Evolutionary conservation across 2,888 invertebrate species (phyloP), one percentile per base, ranked within the genome.

Genomic region (Bombyx huttoni): DNA sequence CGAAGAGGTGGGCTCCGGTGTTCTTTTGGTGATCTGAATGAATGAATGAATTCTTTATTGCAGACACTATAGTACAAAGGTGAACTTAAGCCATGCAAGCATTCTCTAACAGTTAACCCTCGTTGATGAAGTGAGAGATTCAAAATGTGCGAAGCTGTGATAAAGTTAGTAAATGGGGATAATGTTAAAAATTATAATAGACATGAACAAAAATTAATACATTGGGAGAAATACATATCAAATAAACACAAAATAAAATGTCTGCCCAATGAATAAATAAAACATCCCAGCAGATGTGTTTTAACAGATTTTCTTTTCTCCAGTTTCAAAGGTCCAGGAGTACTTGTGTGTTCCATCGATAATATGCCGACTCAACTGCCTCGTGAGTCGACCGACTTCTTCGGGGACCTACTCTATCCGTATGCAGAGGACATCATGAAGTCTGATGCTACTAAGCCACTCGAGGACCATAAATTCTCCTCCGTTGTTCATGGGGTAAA

Each of bases 311-410:
- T 68, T 62, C 46, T 53, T 56, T 8, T 54, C 51, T 58, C 48
- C 67, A 95, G 96, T 78, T 98, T 98, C 82, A 96, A 95, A 78
- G 98, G 98, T 0, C 95, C 97, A 0, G 99, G 99, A 14, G 98
- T 99, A 1, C 84, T 99, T 51, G 98, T 99, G n/a, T 99, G 99
- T 75, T 98, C 98, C 13, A 99, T 99, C 62, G 99, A 99, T 82
- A 99, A 99, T 82, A 99, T 99, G 99, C 99, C 99, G 0, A 99
- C 99, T 0, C 99, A 99, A 78, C 89, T 99, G 57, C 99, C 99
- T 0, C 90, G 96, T 48, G 99, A 99, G 76, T 94, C 99, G 3
- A 99, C 99, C 0, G 98, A 99, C 71, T 96, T 98, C 81, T 99
- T 99, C 77, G 99, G 99, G 0, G 96, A 97, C 63, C 89, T 98